phyloP scores from a whole-genome alignment of 2,797 vertebrate species.

The Ctenopoma multispine region DNA sequence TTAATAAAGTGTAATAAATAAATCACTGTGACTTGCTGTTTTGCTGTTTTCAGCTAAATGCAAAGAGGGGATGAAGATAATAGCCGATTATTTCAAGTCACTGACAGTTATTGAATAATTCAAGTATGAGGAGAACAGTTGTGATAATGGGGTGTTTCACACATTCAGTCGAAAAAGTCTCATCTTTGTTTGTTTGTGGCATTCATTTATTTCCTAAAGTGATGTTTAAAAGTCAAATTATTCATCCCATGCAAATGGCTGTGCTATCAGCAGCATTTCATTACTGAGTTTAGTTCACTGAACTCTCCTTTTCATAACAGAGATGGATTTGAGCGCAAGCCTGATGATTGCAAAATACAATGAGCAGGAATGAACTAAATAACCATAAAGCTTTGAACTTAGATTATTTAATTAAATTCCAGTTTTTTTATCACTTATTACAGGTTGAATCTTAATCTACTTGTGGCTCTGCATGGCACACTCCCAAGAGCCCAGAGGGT shows the following conservation, averaged over 20 bases:
- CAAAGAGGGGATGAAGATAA: slow-evolving; percentile 20
- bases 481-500: not conserved
- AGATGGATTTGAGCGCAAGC: slow-evolving; percentile 1
- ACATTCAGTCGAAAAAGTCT: slow-evolving; percentile 9
- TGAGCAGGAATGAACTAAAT: slow-evolving; percentile 2
- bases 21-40: slow-evolving; percentile 5
- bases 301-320: slow-evolving; percentile 20
- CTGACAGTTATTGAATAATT: slow-evolving; percentile 37
- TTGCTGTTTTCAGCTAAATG: slow-evolving; percentile 15
- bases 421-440: not conserved
- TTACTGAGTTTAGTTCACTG: slow-evolving; percentile 9
- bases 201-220: slow-evolving; percentile 39
- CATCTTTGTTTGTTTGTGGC: slow-evolving; percentile 26
- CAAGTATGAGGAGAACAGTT: slow-evolving; percentile 28
- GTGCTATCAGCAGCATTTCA: slow-evolving; percentile 17
- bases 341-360: slow-evolving; percentile 14
- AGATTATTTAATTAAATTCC: not conserved
- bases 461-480: not conserved
- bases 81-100: slow-evolving; percentile 42
- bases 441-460: not conserved
- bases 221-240: slow-evolving; percentile 52
- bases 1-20: slow-evolving; percentile 24
- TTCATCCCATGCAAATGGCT: slow-evolving; percentile 32
- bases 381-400: not conserved
- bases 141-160: slow-evolving; percentile 26